Percentiles rank a stretch among this genome's conserved stretches.
Conservation (phyloP, 1,140 invertebrate genomes). For the Dysdera silvatica region DNA sequence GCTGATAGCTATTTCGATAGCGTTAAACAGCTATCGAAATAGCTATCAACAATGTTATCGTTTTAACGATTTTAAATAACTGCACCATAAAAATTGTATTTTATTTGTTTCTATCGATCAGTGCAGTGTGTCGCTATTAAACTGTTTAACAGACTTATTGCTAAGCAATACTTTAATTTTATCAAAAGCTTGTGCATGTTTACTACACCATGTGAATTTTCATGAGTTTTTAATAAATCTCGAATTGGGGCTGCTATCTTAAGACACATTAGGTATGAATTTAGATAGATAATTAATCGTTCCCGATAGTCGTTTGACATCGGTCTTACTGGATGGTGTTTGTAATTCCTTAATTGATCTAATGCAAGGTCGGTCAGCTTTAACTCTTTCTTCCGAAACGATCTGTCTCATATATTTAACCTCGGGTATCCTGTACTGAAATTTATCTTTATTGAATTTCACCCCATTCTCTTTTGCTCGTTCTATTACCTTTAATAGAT, state of each 20-base stretch:
- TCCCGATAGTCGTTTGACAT: constrained; percentile 38
- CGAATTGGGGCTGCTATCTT: too few species aligned
- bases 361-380: constrained; percentile 39
- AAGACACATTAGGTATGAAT: too few species aligned
- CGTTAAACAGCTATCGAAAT: too few species aligned
- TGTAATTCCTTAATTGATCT: constrained; percentile 36
- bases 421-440: neutral
- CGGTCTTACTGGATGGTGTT: too few species aligned
- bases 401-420: constrained; percentile 7
- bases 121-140: too few species aligned
- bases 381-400: constrained; percentile 11
- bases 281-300: too few species aligned
- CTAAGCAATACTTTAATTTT: too few species aligned
- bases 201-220: neutral
- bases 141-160: neutral
- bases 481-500: constrained; percentile 36
- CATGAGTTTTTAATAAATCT: constrained; percentile 10
- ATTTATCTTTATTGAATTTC: constrained; percentile 42
- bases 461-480: constrained; percentile 38
- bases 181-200: constrained; percentile 11
- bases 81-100: too few species aligned
- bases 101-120: too few species aligned
- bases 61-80: too few species aligned
- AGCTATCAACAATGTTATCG: too few species aligned
- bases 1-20: too few species aligned